Base-by-base conservation (phyloP, 2,113 vertebrate species). In the Thryonomys swinderianus region DNA sequence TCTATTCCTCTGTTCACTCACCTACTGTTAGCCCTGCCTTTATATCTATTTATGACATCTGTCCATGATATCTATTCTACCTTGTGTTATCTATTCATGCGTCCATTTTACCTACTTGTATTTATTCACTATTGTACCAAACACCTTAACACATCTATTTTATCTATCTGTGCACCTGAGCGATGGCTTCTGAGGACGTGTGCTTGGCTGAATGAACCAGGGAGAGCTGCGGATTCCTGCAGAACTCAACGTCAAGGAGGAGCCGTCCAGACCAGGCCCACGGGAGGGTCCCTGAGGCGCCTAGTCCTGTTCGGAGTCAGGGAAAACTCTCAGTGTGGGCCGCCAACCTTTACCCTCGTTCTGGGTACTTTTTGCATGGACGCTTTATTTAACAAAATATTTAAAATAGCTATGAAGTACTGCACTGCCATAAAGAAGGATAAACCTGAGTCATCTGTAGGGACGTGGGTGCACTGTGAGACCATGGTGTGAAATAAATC, bases 281-380 rank as follows among this genome's bases (percentile, higher is more conserved):
- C 1, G 57, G 14, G 7, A 61, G 4, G 1, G 23, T 30, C 1
- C 42, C 57, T 20, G 11, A 23, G 6, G 40, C 10, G n/a, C 48
- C 16, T 13, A 0, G 9, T 21, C 37, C 18, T 11, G 12, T 2
- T 5, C 21, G 7, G 37, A 2, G 16, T 17, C 16, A 8, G 18
- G 0, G 6, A 3, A 3, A 40, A 0, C 2, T 20, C 42, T 48
- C 1, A 1, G 3, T 6, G 2, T 16, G 48, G 0, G n/a, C 37
- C n/a, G 9, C 37, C 42, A 3, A 45, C 42, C 3, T 34, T 8
- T 1, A 30, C 32, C 85, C 82, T 48, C 37, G 45, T 45, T 57
- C 1, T 4, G 51, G 25, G 55, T 79, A n/a, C 32, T 91, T 57
- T 82, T 45, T 59, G 34, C 2, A 7, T 42, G 8, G 21, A 12